Conservation (phyloP, 2,888 invertebrate species). For the Platynereis dumerilii region DNA sequence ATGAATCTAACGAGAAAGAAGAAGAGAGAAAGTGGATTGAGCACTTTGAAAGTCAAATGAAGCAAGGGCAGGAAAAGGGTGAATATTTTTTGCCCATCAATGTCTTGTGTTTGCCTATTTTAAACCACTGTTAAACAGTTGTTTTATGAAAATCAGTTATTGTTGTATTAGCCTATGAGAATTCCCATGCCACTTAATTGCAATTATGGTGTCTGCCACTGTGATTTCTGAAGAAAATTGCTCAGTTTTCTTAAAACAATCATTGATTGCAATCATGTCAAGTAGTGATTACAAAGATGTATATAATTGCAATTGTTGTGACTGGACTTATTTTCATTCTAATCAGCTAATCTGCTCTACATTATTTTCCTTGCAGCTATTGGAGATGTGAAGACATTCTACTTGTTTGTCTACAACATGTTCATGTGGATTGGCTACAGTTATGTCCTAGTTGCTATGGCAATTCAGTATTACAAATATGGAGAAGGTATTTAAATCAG, state of each 20-base stretch:
- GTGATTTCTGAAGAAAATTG: no score
- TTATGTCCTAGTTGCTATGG: slow-evolving; percentile 78
- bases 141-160: no score
- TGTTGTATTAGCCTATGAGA: no score
- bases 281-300: no score
- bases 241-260: no score
- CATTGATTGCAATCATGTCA: no score
- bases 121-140: no score
- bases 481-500: slow-evolving; percentile 72
- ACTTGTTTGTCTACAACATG: slow-evolving; percentile 86
- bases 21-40: slow-evolving; percentile 4
- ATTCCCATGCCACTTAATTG: no score
- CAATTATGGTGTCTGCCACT: no score
- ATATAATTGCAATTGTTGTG: no score
- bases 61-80: background rate
- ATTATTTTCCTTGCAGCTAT: slow-evolving; percentile 40
- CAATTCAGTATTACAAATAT: slow-evolving; percentile 76
- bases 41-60: slow-evolving; percentile 2
- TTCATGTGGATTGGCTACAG: slow-evolving; percentile 74
- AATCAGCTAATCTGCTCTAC: no score
- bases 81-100: background rate
- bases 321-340: background rate
- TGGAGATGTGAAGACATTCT: slow-evolving; percentile 67
- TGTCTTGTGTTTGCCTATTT: background rate
- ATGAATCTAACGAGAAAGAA: background rate